Base-by-base conservation (phyloP, 1,140 invertebrate genomes). In the Rhysida immarginata region DNA sequence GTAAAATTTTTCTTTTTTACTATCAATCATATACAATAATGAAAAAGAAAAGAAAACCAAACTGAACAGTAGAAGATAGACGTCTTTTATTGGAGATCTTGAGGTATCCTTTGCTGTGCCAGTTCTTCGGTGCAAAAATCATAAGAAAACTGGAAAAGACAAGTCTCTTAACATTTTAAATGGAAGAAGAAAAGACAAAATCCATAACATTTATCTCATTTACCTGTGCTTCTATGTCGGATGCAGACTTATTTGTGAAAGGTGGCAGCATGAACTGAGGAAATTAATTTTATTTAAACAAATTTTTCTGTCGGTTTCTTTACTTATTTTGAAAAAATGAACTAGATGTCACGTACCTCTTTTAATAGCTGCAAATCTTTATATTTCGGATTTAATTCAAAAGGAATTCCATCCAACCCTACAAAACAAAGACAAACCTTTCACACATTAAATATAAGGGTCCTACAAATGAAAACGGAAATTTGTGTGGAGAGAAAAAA, bases 371-470 rank as follows among this genome's bases (percentile, higher is more conserved):
- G 18, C 44, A 55, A 3, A 8, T 21, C 45, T 25, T 55, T 49
- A 27, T 50, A 49, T 21, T 49, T 55, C 2, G 54, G n/a, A 49
- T 53, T 55, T 18, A 55, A 13, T 49, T 55, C 43, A 55, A 55
- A 55, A 3, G 43, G 11, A 49, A 55, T 26, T 24, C 54, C 54
- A 16, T 55, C 54, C 26, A 55, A 26, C 11, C 48, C 54, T 55
- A 18, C 26, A 49, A 46, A 44, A 16, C 5, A 54, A 54, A 54
- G 3, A 44, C 8, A 35, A 45, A 5, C n/a, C n/a, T n/a, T n/a
- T n/a, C n/a, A n/a, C n/a, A n/a, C n/a, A n/a, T n/a, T n/a, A n/a
- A n/a, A n/a, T n/a, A n/a, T n/a, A n/a, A n/a, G n/a, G n/a, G n/a
- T n/a, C n/a, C n/a, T n/a, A n/a, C n/a, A n/a, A n/a, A n/a, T n/a